Percentiles rank a stretch among this genome's conserved stretches.
Conservation (phyloP, 2,888 invertebrate genomes). For the Nomada flava region DNA sequence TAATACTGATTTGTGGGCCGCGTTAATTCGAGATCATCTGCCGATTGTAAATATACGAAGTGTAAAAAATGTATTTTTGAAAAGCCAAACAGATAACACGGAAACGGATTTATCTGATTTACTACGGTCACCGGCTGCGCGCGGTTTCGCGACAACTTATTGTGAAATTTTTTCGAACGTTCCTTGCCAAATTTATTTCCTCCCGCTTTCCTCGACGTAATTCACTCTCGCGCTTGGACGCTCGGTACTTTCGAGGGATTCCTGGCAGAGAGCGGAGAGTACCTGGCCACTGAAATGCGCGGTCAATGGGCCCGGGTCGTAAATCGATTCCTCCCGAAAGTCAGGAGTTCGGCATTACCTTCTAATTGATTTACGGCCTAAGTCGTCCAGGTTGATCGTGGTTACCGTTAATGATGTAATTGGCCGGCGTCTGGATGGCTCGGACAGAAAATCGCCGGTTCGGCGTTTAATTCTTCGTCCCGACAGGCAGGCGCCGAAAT, state of each 20-base stretch:
- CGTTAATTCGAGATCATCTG: constrained; percentile 69
- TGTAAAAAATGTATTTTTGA: constrained; percentile 67
- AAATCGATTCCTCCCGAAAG: background rate
- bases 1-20: constrained; percentile 69
- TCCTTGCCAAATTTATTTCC: constrained; percentile 4
- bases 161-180: constrained; percentile 7
- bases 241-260: too few species aligned
- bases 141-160: constrained; percentile 22
- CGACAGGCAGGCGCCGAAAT: constrained; percentile 28
- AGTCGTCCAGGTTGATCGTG: constrained; percentile 19
- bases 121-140: constrained; percentile 23
- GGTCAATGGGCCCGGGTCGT: too few species aligned
- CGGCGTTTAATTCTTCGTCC: constrained; percentile 21
- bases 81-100: constrained; percentile 57
- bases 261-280: too few species aligned
- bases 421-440: constrained; percentile 28
- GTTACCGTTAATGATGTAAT: constrained; percentile 47
- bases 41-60: constrained; percentile 62
- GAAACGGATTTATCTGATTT: constrained; percentile 63
- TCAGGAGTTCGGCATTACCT: background rate
- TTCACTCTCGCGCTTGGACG: too few species aligned
- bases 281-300: too few species aligned
- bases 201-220: background rate
- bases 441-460: background rate
- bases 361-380: constrained; percentile 48